Base-by-base conservation (phyloP, 2,888 invertebrate genomes). In the Sipha maydis region DNA sequence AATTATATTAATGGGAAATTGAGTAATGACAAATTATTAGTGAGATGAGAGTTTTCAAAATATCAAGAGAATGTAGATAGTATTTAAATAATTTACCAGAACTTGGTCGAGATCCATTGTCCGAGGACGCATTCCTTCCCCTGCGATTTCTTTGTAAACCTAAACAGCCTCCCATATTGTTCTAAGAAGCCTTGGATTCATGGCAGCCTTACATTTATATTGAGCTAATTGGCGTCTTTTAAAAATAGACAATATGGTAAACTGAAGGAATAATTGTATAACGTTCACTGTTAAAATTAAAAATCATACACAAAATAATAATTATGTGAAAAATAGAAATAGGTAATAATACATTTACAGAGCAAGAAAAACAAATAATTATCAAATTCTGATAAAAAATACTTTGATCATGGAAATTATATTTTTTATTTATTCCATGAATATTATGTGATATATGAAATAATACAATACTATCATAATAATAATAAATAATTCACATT, bases 151-250 rank as follows among this genome's bases (percentile, higher is more conserved):
- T 95, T 92, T 95, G 95, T 92, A 96, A 95, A 92, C 96, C 96
- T 93, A 96, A 96, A 93, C 97, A 96, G 92, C 96, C 96, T 93
- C 97, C 97, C 97, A 96, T 96, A 93, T 93, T 95, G 94, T 88
- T 75, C 25, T 67, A 75, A 80, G 19, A 19, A 82, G 61, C 82
- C 48, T 88, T 34, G 75, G 73, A 88, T 82, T 82, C 88, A 88
- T 88, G 88, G 88, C 88, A 88, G 67, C 48, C 79, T 88, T 88
- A 88, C 88, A 88, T 88, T 88, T 88, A 80, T 19, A 76, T 82
- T 75, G 41, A 73, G 48, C 73, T 82, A 31, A 76, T 25, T n/a
- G 61, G 31, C 80, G 82, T 48, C 28, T 76, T 67, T 80, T 28
- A 82, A 82, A 56, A n/a, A 67, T 48, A 48, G 25, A 21, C 67